Evolutionary conservation across 2,888 invertebrate genomes (phyloP).

Genomic region (Thysanoteuthis rhombus): DNA sequence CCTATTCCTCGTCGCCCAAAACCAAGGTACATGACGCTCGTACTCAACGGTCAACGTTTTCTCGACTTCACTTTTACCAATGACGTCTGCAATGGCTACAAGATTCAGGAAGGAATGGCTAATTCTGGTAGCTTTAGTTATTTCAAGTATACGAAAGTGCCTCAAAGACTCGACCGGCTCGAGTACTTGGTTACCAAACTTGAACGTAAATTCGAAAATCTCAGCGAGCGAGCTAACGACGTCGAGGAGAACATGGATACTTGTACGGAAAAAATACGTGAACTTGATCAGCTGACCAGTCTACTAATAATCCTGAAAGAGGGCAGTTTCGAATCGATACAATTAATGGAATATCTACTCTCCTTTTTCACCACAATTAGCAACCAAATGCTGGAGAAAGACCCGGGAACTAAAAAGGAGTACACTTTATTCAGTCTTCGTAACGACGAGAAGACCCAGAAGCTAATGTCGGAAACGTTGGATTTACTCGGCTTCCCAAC

Average conservation of each 20-base stretch:
- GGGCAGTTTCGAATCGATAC: neutral
- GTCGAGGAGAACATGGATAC: neutral
- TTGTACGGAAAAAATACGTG: neutral
- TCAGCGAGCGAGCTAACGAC: neutral
- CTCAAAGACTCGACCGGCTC: slow-evolving; percentile 25
- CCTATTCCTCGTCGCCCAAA: neutral
- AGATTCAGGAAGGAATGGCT: neutral
- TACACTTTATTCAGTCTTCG: neutral
- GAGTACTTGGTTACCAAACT: neutral
- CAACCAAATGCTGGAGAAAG: slow-evolving; percentile 13
- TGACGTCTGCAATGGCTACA: slow-evolving; percentile 21
- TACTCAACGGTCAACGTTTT: neutral
- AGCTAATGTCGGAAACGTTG: neutral
- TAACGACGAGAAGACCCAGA: neutral
- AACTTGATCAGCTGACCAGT: slow-evolving; percentile 17
- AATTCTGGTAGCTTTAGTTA: slow-evolving; percentile 19
- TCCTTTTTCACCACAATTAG: neutral
- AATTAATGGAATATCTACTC: slow-evolving; percentile 15
- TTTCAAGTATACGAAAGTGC: slow-evolving; percentile 14
- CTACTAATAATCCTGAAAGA: slow-evolving; percentile 18
- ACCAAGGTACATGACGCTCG: neutral
- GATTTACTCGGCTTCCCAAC: slow-evolving; percentile 14
- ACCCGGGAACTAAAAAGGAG: neutral
- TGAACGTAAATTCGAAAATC: slow-evolving; percentile 16
- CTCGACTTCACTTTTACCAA: neutral